Base-by-base conservation (phyloP, 2,797 vertebrate genomes). In the Periophthalmus magnuspinnatus region DNA sequence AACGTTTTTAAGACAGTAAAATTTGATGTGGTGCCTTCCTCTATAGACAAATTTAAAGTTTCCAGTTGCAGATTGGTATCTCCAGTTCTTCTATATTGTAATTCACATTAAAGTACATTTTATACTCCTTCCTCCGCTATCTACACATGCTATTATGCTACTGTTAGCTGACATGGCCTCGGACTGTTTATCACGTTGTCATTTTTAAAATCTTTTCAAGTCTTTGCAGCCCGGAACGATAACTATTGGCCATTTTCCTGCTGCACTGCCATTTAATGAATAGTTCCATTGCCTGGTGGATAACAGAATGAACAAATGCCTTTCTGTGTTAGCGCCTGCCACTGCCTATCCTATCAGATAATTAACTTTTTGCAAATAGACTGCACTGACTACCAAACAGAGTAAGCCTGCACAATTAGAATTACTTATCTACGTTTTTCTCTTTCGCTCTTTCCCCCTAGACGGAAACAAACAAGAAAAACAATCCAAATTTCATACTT, bases 351-450 rank as follows among this genome's bases (percentile, higher is more conserved):
- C 93, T 95, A 94, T 93, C 92, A 95, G 93, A 93, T 95, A 95
- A 95, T 95, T 95, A 94, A 93, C 89, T 94, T 94, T 93, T 90
- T 90, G 91, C 89, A 94, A 94, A 93, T 91, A 90, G 92, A 90
- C 92, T 88, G 90, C 69, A 13, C 88, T 73, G 87, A 91, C 82
- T 89, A 81, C 77, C 79, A 82, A 90, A 86, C 80, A 88, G 87
- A 90, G 86, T 69, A 87, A 90, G 65, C 86, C 83, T 69, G 82
- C 84, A 90, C 87, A 87, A 84, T 93, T 93, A 88, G 79, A 91
- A 81, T 92, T 80, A 91, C 86, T 87, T 90, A 91, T 91, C 93
- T 92, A 19, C 88, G 87, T 81, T 85, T 69, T 75, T 80, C 59
- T 62, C 67, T 78, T 79, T 74, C 54, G n/a, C 17, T 63, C 21